phyloP scores from a whole-genome alignment of 2,113 vertebrate species.

The Copsychus sechellarum region DNA sequence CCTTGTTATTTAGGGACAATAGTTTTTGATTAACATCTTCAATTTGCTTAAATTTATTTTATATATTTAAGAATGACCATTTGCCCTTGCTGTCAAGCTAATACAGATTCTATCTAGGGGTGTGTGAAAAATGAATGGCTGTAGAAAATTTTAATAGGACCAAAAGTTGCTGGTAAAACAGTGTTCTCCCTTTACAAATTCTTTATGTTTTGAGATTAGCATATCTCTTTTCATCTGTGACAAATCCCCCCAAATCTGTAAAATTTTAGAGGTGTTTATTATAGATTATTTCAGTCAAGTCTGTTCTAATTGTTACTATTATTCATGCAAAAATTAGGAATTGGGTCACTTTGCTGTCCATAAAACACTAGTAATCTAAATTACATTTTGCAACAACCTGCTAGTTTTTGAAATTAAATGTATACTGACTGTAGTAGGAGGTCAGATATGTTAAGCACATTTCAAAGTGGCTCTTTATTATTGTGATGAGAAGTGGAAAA shows the following conservation, averaged over 20 bases:
- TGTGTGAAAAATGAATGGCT: background rate
- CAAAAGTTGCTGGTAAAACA: background rate
- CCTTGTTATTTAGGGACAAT: background rate
- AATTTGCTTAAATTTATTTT: background rate
- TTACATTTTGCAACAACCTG: background rate
- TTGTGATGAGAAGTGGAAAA: background rate
- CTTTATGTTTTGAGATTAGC: background rate
- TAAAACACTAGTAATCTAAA: background rate
- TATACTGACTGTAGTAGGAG: background rate
- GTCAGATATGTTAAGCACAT: background rate
- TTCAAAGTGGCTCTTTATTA: background rate
- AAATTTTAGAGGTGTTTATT: background rate
- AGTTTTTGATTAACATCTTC: background rate
- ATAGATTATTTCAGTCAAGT: background rate
- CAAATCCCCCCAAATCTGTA: background rate
- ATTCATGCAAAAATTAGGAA: background rate
- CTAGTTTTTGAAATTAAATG: background rate
- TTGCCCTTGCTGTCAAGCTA: background rate
- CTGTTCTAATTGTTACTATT: background rate
- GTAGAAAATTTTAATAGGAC: background rate
- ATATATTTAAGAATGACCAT: background rate
- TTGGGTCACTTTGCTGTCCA: fast-evolving
- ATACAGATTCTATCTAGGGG: background rate
- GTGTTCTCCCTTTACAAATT: background rate
- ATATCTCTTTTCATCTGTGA: background rate